Base-by-base conservation (phyloP, 2,888 invertebrate species). In the Dolichomitus sp. region DNA sequence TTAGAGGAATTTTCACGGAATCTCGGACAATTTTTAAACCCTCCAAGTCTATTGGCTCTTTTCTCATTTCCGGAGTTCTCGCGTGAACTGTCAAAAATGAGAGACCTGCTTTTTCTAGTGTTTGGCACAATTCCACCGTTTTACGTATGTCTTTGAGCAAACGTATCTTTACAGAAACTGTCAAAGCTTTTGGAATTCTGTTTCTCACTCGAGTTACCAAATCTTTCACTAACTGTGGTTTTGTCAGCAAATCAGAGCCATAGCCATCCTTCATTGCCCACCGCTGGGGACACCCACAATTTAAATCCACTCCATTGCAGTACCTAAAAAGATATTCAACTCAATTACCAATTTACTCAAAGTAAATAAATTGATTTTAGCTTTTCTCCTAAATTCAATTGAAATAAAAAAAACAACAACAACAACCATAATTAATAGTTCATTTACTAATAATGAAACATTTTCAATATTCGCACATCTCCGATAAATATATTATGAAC, bases 221-320 rank as follows among this genome's bases (percentile, higher is more conserved):
- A 88, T 98, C 98, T 86, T 96, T 95, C 5, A 99, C 96, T 11
- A 96, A 89, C 90, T 99, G 97, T 6, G 99, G 99, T 87, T 97
- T 96, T 11, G 96, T 96, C 23, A 99, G 94, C 85, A 99, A 94
- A 80, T 97, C 96, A 90, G 97, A 97, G 0, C 99, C 99, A 91
- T 98, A 97, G 4, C 98, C 98, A 91, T 98, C 97, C 86, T 97
- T 96, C 94, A 98, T 97, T 0, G 99, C 99, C 99, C 99, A 99
- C 86, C 96, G 95, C 94, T 99, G 99, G 0, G 99, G 99, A 89
- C 99, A 99, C 0, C 99, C 99, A 94, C 99, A 99, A 93, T 99
- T 99, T 45, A 99, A 94, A 94, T 99, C 99, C 2, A 99, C 97
- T 6, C 99, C 99, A 94, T 98, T 97, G 74, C 97, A 96, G 94